Evolutionary conservation across 2,113 vertebrate species (phyloP).

Genomic region (Gallinago jamesoni): DNA sequence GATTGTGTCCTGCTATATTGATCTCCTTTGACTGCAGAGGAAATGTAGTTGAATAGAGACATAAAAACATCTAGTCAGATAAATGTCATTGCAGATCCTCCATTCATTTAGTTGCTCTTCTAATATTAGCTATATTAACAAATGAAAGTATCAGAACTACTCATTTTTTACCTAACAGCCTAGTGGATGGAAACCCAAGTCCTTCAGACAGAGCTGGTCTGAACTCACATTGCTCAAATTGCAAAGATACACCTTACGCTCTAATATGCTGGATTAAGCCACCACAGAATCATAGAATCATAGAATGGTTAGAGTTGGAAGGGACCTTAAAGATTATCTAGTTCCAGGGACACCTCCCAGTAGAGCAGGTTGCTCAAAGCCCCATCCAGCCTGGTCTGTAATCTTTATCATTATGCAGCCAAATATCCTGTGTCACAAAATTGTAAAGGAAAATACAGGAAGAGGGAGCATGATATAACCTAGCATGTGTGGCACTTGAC

Average conservation of each 20-base stretch:
- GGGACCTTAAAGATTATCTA: too few species aligned
- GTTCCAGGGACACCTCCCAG: too few species aligned
- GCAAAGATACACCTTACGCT: not conserved
- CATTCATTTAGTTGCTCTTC: not conserved
- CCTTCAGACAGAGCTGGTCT: not conserved
- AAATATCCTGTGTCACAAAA: not conserved
- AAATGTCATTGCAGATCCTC: not conserved
- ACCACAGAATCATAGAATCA: too few species aligned
- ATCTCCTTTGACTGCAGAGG: not conserved
- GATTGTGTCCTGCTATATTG: not conserved
- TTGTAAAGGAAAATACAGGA: not conserved
- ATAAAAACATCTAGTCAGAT: not conserved
- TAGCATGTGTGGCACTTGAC: not conserved
- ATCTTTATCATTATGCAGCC: not conserved
- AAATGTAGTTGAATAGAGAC: not conserved
- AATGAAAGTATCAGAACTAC: not conserved
- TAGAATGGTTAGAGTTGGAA: too few species aligned
- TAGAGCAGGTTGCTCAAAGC: too few species aligned
- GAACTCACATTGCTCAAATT: not conserved
- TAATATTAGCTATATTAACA: not conserved
- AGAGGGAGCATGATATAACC: not conserved
- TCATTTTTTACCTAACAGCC: not conserved
- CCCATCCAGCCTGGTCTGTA: not conserved
- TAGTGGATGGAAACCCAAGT: not conserved
- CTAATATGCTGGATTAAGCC: not conserved